Evolutionary conservation across 2,113 vertebrate species (phyloP), one percentile per base, ranked within the genome.

Genomic region (Leptosomus discolor): DNA sequence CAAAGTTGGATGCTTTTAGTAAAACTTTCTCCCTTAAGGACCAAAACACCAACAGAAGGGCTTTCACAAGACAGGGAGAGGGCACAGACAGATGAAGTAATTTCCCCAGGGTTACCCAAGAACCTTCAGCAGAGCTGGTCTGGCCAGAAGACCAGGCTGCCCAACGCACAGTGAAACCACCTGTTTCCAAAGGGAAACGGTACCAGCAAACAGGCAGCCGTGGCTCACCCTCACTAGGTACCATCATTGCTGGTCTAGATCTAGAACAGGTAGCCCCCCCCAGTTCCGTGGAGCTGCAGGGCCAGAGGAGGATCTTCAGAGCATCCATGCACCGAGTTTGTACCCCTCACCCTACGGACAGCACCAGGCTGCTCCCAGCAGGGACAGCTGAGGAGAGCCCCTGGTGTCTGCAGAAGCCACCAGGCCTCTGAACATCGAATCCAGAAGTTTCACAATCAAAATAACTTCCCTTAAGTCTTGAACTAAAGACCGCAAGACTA

Each of bases 371-470:
- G n/a, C 11, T 60, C 63, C 78, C 34, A 32, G 63, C 34, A 46
- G 37, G 27, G 15, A 61, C 12, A 41, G 57, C 56, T 0, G 0
- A 54, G 48, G 19, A 76, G 37, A 82, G 19, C 15, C 64, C 69
- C 39, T 2, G 12, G 39, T 1, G 1, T 4, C 2, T 0, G 67
- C 4, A 39, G 18, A 23, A 58, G 23, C n/a, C 57, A 51, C 46
- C 19, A 22, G 12, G 39, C 4, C 65, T 43, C 23, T 14, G 26
- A 32, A 7, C 41, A 58, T 3, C 4, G 3, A 18, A 68, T n/a
- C 27, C 54, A 45, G 8, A 15, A 43, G n/a, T 18, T 26, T 54
- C 65, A 53, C 56, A 21, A 46, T 7, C 30, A 37, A 50, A 88
- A 29, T 21, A n/a, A 36, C 32, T 41, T 53, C 58, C 11, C 65